Conservation (phyloP, 53 echinoderm and acorn worm species). For the Henricia sp. region DNA sequence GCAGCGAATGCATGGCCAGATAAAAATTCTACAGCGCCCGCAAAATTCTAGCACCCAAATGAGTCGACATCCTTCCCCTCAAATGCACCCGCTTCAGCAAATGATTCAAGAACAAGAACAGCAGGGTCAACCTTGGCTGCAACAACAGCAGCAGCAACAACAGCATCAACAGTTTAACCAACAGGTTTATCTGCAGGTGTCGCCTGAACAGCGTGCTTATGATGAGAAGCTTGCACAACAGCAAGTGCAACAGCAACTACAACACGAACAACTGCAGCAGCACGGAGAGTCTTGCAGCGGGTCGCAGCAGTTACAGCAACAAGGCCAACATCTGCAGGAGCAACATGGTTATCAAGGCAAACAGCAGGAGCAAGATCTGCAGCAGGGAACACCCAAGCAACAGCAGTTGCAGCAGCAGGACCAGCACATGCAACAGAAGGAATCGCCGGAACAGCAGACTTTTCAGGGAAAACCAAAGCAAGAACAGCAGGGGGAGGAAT, state of each 20-base stretch:
- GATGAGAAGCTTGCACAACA: neutral
- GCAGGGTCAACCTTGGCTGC: neutral
- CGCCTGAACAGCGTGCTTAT: neutral
- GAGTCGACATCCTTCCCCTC: no score
- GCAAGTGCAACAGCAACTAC: neutral
- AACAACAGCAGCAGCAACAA: conserved; percentile 21
- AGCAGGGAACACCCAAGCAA: neutral
- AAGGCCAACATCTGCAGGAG: no score
- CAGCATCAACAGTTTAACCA: conserved; percentile 9
- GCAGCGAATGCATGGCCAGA: no score
- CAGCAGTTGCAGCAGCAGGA: neutral
- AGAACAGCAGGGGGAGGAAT: no score
- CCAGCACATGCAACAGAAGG: no score
- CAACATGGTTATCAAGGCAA: no score
- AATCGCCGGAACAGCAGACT: no score
- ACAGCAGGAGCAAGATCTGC: neutral
- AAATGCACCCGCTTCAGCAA: no score
- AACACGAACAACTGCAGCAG: neutral
- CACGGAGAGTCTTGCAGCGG: neutral
- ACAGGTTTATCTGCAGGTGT: neutral
- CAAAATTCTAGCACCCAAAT: no score
- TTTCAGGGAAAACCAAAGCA: no score
- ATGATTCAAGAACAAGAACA: no score
- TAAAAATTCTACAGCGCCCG: no score
- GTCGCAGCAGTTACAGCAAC: neutral